These are phyloP conservation scores for Saguinus midas DNA, from an alignment of 2,113 vertebrate genomes.

Conservation along the genomic window DNA sequence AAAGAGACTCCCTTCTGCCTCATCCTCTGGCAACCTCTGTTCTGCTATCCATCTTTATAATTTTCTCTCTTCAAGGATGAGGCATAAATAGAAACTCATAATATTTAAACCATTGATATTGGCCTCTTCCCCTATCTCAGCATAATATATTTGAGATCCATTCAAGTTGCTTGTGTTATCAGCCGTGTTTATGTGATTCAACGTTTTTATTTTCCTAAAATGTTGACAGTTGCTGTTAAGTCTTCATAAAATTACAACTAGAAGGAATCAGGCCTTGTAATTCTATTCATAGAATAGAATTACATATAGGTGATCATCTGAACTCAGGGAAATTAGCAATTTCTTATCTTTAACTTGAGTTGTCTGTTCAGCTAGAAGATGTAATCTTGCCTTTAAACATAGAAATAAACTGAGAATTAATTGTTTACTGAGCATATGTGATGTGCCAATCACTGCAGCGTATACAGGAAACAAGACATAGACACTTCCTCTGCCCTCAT, in stretches of 20 bases:
- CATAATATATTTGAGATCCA: neutral
- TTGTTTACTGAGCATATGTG: neutral
- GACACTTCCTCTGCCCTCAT: neutral
- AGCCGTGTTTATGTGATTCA: neutral
- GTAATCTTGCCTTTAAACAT: neutral
- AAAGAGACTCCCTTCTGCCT: neutral
- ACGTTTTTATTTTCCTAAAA: neutral
- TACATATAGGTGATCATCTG: neutral
- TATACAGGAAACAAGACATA: neutral
- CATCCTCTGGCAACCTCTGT: rapidly evolving
- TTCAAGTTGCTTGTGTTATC: too few species aligned
- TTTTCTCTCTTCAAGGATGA: neutral
- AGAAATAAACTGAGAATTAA: neutral
- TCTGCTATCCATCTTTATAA: neutral
- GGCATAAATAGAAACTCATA: neutral
- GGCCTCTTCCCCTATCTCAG: rapidly evolving
- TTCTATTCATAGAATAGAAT: neutral
- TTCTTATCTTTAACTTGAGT: neutral
- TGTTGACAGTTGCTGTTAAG: neutral
- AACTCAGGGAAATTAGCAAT: neutral
- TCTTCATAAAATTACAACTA: neutral
- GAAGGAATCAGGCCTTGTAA: neutral
- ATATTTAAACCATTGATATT: neutral
- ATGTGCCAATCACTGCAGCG: neutral
- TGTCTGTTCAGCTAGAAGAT: neutral